A percentile compares a stretch with the other conserved stretches of the same genome.
Evolutionary conservation across 1,140 invertebrate species (phyloP).

Genomic region (Musca vetustissima): DNA sequence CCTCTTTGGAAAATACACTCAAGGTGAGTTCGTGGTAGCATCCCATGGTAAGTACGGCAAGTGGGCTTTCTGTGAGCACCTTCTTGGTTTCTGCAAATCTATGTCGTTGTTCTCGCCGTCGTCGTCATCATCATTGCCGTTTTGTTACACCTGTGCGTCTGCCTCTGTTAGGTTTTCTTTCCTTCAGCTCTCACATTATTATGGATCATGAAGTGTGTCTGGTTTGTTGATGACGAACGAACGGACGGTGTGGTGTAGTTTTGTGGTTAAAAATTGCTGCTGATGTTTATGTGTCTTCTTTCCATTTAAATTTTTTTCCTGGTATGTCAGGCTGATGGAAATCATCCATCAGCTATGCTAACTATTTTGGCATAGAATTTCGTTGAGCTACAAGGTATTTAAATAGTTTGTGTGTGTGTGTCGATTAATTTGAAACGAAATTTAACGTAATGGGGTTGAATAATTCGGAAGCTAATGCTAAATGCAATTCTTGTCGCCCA

Average conservation of each 20-base stretch:
- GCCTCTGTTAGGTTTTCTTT: background rate
- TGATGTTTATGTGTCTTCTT: background rate
- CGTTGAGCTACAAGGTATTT: background rate
- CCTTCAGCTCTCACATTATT: no score
- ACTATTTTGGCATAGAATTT: conserved; percentile 20
- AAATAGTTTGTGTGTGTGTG: background rate
- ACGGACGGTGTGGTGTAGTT: background rate
- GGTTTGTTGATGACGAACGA: no score
- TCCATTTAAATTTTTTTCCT: background rate
- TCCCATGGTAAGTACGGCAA: background rate
- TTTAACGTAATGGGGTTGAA: no score
- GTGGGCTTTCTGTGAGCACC: no score
- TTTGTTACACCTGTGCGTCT: conserved; percentile 20
- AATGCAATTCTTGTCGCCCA: no score
- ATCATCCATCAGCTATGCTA: conserved; percentile 11
- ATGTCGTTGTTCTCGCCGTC: no score
- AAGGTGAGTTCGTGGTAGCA: background rate
- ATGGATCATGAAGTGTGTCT: no score
- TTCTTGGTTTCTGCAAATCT: no score
- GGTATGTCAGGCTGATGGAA: background rate
- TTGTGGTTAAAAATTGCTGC: background rate
- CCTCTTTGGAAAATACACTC: background rate
- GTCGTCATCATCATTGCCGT: no score
- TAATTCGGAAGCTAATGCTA: no score
- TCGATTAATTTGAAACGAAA: no score